Conservation (phyloP, 2,113 vertebrate genomes). For the Ahaetulla prasina region DNA sequence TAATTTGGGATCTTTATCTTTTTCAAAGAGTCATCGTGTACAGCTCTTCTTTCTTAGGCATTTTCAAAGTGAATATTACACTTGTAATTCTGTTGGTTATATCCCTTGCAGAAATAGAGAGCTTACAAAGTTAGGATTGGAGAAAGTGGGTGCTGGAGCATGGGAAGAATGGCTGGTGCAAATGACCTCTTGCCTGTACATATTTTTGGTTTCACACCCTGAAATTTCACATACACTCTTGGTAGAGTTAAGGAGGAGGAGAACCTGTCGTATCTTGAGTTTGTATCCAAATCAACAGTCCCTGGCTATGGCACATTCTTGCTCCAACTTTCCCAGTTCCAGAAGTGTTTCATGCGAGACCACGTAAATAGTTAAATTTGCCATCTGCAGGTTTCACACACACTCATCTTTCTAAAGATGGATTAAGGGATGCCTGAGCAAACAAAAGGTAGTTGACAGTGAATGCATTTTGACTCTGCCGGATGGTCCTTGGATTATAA, state of each 20-base stretch:
- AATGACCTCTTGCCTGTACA: background rate
- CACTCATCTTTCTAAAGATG: background rate
- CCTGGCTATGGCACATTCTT: background rate
- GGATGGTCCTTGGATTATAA: background rate
- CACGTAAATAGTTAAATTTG: background rate
- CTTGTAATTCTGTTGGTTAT: background rate
- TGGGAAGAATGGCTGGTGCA: background rate
- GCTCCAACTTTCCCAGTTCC: background rate
- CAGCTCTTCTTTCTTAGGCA: background rate
- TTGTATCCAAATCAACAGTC: background rate
- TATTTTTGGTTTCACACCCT: background rate
- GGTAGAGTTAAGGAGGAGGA: background rate
- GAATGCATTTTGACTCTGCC: background rate
- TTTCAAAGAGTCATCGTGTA: background rate
- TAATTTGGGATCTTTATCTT: background rate
- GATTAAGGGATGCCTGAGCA: background rate
- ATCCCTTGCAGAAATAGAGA: background rate
- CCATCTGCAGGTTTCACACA: background rate
- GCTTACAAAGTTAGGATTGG: background rate
- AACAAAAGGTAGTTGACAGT: background rate
- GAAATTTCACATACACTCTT: background rate
- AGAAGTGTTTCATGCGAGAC: background rate
- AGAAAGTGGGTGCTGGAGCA: background rate
- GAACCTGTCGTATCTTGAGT: background rate
- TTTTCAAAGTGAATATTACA: background rate